Percentiles rank a stretch among this genome's conserved stretches.
These are phyloP conservation scores for Tamandua tetradactyla DNA, from an alignment of 2,797 vertebrate genomes.

Conservation along the genomic window DNA sequence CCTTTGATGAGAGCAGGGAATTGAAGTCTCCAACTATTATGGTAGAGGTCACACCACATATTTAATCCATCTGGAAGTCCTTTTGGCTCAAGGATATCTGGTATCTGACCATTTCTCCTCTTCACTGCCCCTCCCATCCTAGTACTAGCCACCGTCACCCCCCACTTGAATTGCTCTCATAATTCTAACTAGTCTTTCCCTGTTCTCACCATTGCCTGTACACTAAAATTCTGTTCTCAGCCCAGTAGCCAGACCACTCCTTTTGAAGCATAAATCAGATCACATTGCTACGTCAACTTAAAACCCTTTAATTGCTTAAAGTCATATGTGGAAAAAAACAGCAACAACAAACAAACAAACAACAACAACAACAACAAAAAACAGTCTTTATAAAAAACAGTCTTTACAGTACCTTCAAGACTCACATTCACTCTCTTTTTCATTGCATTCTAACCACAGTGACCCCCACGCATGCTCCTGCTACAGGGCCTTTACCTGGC, in stretches of 20 bases:
- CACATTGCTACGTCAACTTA: neutral
- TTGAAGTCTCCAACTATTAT: too few species aligned
- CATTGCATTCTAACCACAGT: neutral
- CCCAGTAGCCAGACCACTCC: neutral
- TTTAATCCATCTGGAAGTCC: neutral
- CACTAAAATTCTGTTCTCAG: neutral
- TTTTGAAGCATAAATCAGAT: neutral
- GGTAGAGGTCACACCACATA: too few species aligned
- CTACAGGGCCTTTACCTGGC: neutral
- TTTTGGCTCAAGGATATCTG: neutral
- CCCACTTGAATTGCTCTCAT: neutral
- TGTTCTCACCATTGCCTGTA: neutral
- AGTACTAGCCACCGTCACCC: accelerated
- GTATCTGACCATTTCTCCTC: neutral
- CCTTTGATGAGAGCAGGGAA: too few species aligned
- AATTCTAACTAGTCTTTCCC: neutral
- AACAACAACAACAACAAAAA: accelerated
- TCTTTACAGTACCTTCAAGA: neutral
- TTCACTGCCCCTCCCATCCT: neutral
- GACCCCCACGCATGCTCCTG: neutral
- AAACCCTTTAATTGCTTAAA: neutral
- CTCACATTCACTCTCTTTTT: neutral
- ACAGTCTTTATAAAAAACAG: too few species aligned
- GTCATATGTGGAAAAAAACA: neutral
- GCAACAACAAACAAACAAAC: too few species aligned